A percentile compares a stretch with the other conserved stretches of the same genome.
phyloP scores from a whole-genome alignment of 2,888 invertebrate genomes.

The Stenodema calcarata region DNA sequence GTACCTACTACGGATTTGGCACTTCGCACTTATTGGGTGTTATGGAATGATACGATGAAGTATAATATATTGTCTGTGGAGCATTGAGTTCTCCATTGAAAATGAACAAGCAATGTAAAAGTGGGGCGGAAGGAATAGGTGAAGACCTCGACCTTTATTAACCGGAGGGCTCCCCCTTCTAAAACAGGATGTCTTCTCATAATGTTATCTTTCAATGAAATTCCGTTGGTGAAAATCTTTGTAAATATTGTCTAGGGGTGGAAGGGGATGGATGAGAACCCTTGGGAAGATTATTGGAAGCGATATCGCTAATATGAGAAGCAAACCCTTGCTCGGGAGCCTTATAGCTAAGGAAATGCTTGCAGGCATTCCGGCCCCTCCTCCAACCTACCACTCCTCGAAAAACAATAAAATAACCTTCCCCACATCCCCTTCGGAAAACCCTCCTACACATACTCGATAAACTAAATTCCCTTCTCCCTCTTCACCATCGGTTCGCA shows the following conservation, averaged over 20 bases:
- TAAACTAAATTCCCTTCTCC: constrained; percentile 27
- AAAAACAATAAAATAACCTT: constrained; percentile 45
- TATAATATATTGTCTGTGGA: no score
- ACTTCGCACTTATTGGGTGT: no score
- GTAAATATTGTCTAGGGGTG: constrained; percentile 49
- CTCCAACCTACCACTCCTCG: background rate
- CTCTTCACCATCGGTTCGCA: background rate
- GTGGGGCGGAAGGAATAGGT: background rate
- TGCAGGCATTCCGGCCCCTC: constrained; percentile 4
- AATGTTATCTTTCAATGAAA: constrained; percentile 51
- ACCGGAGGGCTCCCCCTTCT: background rate
- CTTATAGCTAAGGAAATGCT: constrained; percentile 8
- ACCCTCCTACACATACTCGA: constrained; percentile 13
- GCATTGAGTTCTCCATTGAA: background rate
- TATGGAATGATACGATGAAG: no score
- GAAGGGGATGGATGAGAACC: constrained; percentile 2
- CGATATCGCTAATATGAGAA: constrained; percentile 48
- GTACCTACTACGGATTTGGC: no score
- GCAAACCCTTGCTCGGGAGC: background rate
- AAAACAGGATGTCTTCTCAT: constrained; percentile 28
- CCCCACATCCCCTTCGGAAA: background rate
- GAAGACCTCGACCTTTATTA: background rate
- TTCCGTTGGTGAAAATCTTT: constrained; percentile 47
- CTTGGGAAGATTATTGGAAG: constrained; percentile 44
- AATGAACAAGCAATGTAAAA: background rate